These are phyloP conservation scores for Aphaenogaster floridana DNA, from an alignment of 1,140 invertebrate genomes.

Conservation along the genomic window DNA sequence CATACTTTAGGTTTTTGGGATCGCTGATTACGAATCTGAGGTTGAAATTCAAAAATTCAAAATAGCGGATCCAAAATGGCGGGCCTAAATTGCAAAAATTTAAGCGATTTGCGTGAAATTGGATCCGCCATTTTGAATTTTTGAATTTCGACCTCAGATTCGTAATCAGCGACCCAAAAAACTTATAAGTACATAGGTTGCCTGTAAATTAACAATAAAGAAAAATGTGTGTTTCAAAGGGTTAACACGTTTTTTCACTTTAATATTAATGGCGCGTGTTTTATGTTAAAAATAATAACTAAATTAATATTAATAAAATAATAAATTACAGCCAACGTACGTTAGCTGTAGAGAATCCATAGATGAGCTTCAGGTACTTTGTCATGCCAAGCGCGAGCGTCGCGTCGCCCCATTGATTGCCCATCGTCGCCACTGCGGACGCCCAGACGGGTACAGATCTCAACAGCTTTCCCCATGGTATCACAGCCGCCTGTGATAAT, in stretches of 20 bases:
- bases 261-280: background rate
- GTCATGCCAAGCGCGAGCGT: constrained; percentile 88
- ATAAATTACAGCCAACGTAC: constrained; percentile 79
- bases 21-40: too few relatives aligned
- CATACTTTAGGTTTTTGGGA: too few relatives aligned
- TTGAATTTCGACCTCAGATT: too few relatives aligned
- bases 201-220: too few relatives aligned
- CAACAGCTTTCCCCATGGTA: constrained; percentile 88
- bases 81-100: too few relatives aligned
- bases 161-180: too few relatives aligned
- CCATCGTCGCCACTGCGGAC: constrained; percentile 88
- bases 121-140: too few relatives aligned
- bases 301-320: background rate
- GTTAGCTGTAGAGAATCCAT: constrained; percentile 88
- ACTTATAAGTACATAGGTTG: too few relatives aligned
- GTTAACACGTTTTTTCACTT: background rate
- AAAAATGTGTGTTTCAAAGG: too few relatives aligned
- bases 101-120: too few relatives aligned
- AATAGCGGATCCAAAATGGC: too few relatives aligned
- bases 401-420: constrained; percentile 89
- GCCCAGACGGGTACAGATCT: constrained; percentile 88
- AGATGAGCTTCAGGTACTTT: constrained; percentile 88
- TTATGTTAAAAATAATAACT: background rate
- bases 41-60: too few relatives aligned
- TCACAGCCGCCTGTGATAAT: constrained; percentile 82